phyloP scores from a whole-genome alignment of 2,888 invertebrate species.

The Ochlodes sylvanus region DNA sequence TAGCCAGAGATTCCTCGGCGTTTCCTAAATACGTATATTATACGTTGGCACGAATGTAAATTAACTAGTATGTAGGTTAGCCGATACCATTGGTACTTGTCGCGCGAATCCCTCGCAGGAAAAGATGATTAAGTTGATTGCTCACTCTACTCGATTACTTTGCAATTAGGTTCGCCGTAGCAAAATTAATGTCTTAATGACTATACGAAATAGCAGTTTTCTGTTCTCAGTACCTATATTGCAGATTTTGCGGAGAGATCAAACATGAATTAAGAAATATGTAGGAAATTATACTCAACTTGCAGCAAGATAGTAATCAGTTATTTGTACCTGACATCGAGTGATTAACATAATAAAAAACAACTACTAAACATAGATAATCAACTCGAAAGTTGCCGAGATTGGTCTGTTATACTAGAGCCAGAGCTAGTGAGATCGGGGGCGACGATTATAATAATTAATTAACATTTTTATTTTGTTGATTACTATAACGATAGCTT shows the following conservation, averaged over 20 bases:
- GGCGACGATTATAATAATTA: neutral
- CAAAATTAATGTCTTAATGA: conserved; percentile 24
- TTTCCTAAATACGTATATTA: conserved; percentile 66
- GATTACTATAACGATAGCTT: neutral
- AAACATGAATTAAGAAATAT: no score
- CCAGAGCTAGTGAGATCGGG: neutral
- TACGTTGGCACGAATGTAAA: conserved; percentile 68
- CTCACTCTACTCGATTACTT: conserved; percentile 12
- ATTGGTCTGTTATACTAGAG: neutral
- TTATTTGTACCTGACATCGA: no score
- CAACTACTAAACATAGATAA: neutral
- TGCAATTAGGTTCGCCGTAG: conserved; percentile 20
- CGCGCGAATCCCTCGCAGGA: conserved; percentile 39
- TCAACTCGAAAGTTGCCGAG: neutral
- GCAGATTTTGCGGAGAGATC: neutral
- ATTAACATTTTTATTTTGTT: neutral
- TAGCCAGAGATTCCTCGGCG: conserved; percentile 68
- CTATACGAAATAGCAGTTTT: conserved; percentile 13
- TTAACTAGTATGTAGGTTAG: conserved; percentile 65
- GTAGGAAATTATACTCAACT: no score
- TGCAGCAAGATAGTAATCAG: no score
- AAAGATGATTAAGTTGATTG: conserved; percentile 38
- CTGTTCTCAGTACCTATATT: conserved; percentile 1
- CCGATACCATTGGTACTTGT: conserved; percentile 46
- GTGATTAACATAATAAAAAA: no score